Base-by-base conservation (phyloP, 2,797 vertebrate species). In the Novumbra hubbsi region DNA sequence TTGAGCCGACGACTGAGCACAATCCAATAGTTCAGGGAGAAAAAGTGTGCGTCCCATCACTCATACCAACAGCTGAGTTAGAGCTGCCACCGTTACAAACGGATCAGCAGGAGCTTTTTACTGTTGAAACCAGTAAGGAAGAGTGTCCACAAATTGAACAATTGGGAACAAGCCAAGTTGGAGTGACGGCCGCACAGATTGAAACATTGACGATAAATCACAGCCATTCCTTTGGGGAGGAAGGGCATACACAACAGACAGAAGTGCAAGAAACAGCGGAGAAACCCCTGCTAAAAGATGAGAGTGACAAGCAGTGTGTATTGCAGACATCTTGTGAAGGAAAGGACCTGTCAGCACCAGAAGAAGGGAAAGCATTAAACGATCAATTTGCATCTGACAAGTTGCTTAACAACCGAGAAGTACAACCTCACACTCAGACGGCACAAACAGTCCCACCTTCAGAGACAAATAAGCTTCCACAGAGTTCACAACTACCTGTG, bases 81-180 rank as follows among this genome's bases (percentile, higher is more conserved):
- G 89, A 91, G 73, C 28, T 80, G 60, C 66, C 83, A 30, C 73
- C 82, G 64, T 70, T 88, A 84, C 78, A 88, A 55, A 74, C 74
- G 21, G 86, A 88, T 9, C 78, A 87, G 62, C 75, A 82, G 24
- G 80, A 85, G 19, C 73, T 75, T 21, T 49, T 73, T 19, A 48
- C 80, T 68, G 11, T 78, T 83, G 41, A 72, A 76, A 73, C 71
- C 80, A 71, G 45, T 50, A 45, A 45, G 41, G 41, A 45, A 45
- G 74, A 67, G 41, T 70, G 78, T n/a, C 72, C 80, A 69, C 78
- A 85, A 80, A n/a, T 50, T 72, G 72, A 5, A 66, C 77, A 86
- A 68, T 70, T 75, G 0, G 72, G 81, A 76, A 72, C 24, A 21
- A 64, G 78, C 70, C 48, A 73, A 12, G 76, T 84, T 62, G 74